Base-by-base conservation (phyloP, 2,888 invertebrate genomes). In the Oscheius sp. region DNA sequence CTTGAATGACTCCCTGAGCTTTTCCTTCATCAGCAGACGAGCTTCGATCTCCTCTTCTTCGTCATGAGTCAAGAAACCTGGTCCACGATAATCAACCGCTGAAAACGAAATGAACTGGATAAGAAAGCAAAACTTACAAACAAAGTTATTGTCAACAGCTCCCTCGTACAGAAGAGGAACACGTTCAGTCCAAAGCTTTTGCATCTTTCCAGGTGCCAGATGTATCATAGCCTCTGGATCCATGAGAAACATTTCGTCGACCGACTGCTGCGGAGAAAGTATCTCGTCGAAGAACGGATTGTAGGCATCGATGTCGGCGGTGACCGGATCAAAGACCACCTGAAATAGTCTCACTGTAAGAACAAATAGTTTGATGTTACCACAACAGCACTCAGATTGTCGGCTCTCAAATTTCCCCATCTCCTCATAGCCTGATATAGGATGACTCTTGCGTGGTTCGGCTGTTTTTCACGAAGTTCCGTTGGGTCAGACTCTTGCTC, bases 351-450 rank as follows among this genome's bases (percentile, higher is more conserved):
- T 33, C n/a, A 37, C 13, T 10, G 29, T 5, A 21, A 29, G 5
- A 29, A 13, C 11, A 48, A 33, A 50, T 29, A 51, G n/a, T 35
- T 53, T n/a, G 53, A 53, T 9, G 3, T 94, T 32, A 97, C 91
- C 0, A 95, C 94, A 32, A 98, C 94, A 60, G 95, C 96, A 13
- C 95, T 96, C 0, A 96, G 96, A 90, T 98, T 98, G 90, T 98
- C 98, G 0, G 98, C 97, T 53, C 96, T 92, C 92, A 96, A 93
- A 63, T 92, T 92, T 32, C 93, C 93, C 96, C 97, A 98, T 73
- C 93, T 92, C 81, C 94, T 93, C 66, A 94, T 92, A 65, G 94
- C 96, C 88, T 92, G 93, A 90, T 93, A 94, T 0, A 95, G 96
- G 74, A 98, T 91, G 84, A 93, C 93, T 89, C 95, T 95, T 70